A percentile compares a stretch with the other conserved stretches of the same genome.
phyloP scores from a whole-genome alignment of 2,113 vertebrate species.

The Mobula birostris region DNA sequence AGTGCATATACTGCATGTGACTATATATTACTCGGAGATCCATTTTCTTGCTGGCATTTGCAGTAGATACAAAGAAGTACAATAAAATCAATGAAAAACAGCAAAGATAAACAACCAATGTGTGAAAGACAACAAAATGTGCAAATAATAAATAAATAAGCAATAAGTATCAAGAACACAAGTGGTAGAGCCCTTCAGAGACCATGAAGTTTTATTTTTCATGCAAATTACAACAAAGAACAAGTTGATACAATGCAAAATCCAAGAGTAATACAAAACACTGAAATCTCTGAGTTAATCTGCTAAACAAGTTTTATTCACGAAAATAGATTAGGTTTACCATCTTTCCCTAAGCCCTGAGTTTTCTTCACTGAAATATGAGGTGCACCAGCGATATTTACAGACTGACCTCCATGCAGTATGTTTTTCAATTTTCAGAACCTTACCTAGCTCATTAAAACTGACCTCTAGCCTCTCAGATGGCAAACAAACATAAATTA shows the following conservation, averaged over 20 bases:
- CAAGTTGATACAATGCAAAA: neutral
- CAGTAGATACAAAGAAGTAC: too few species aligned
- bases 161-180: too few species aligned
- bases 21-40: too few species aligned
- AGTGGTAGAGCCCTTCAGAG: too few species aligned
- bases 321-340: neutral
- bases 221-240: neutral
- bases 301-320: conserved; percentile 7
- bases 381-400: neutral
- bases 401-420: neutral
- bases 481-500: conserved; percentile 72
- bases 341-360: neutral
- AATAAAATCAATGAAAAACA: too few species aligned
- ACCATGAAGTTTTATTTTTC: neutral
- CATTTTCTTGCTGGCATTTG: too few species aligned
- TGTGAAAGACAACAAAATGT: too few species aligned
- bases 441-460: conserved; percentile 49
- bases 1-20: too few species aligned
- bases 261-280: neutral
- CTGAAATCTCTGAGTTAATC: neutral
- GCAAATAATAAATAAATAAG: too few species aligned
- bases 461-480: conserved; percentile 50
- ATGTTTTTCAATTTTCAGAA: conserved; percentile 42
- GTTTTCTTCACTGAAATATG: neutral
- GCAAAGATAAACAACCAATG: too few species aligned